These are phyloP conservation scores for Callipepla squamata DNA, from an alignment of 2,113 vertebrate genomes.

Conservation along the genomic window DNA sequence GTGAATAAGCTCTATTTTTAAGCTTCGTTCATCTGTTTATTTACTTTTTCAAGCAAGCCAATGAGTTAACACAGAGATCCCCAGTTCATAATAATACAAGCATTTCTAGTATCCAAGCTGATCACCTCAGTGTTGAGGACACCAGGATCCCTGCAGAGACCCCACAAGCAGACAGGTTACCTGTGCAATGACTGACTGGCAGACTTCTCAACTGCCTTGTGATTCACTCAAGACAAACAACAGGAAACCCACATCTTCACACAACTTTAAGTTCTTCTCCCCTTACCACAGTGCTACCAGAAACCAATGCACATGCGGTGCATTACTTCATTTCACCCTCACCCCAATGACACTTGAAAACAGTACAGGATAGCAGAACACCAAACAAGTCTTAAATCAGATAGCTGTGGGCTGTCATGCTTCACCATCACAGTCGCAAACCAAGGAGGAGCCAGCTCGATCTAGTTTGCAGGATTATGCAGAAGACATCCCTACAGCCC, in stretches of 20 bases:
- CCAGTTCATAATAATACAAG: not conserved
- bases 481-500: not conserved
- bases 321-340: not conserved
- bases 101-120: not conserved
- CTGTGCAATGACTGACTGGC: not conserved
- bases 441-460: not conserved
- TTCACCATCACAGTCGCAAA: not conserved
- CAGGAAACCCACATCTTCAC: not conserved
- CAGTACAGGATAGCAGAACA: not conserved
- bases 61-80: accelerated
- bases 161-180: not conserved
- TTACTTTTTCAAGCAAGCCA: not conserved
- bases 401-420: accelerated
- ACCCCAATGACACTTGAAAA: not conserved
- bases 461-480: not conserved
- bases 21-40: not conserved
- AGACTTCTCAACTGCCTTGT: not conserved
- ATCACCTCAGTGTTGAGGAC: not conserved
- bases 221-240: not conserved
- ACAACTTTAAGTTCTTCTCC: not conserved
- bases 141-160: not conserved
- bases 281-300: not conserved
- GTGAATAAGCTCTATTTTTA: not conserved
- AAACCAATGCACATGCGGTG: accelerated
- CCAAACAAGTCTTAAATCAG: not conserved